These are phyloP conservation scores for Benthosema pterotum DNA, from an alignment of 2,797 vertebrate genomes.

Conservation along the genomic window DNA sequence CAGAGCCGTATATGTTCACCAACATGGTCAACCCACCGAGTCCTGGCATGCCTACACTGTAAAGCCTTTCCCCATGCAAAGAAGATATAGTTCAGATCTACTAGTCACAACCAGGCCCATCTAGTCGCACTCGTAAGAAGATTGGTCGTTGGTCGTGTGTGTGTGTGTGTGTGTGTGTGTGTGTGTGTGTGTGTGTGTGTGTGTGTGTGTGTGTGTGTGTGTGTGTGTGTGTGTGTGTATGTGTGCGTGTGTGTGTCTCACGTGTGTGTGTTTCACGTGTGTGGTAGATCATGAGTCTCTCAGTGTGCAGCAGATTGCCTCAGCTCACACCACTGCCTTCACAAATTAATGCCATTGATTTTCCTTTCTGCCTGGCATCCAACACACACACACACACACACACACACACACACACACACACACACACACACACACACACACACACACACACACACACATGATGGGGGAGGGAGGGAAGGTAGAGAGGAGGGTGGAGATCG, in stretches of 20 bases:
- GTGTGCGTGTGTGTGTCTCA: conserved; percentile 25
- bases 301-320: conserved; percentile 79
- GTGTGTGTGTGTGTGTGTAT: conserved; percentile 24
- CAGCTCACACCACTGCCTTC: conserved; percentile 81
- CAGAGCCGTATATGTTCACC: too few species aligned
- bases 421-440: not conserved
- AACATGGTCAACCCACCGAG: too few species aligned
- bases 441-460: conserved; percentile 5
- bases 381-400: conserved; percentile 26
- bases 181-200: conserved; percentile 37
- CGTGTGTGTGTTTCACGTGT: conserved; percentile 20
- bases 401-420: not conserved
- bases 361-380: conserved; percentile 64
- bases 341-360: conserved; percentile 85
- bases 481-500: too few species aligned
- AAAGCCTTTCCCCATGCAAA: too few species aligned
- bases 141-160: too few species aligned
- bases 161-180: too few species aligned
- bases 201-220: conserved; percentile 20
- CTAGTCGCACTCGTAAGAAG: too few species aligned
- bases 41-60: too few species aligned
- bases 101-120: too few species aligned
- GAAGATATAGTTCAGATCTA: too few species aligned
- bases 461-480: too few species aligned
- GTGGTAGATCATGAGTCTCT: conserved; percentile 60